phyloP scores from a whole-genome alignment of 1,140 invertebrate genomes.

The Bombus confusus region DNA sequence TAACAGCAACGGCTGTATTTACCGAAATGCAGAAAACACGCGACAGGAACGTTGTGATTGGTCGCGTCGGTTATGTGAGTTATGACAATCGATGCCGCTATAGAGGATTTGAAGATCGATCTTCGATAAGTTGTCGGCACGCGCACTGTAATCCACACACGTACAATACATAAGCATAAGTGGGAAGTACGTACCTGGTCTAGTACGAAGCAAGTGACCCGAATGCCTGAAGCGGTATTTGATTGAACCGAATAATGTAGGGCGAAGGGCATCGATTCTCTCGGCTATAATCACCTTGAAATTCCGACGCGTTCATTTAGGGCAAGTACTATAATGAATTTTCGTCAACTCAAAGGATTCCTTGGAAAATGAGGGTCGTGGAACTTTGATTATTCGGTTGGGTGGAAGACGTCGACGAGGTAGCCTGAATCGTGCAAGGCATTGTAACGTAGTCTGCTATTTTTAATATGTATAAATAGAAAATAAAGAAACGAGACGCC shows the following conservation, averaged over 20 bases:
- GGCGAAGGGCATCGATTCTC: conserved; percentile 75
- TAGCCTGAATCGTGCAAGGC: background rate
- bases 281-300: conserved; percentile 64
- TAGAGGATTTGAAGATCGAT: conserved; percentile 45
- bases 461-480: background rate
- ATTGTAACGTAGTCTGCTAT: background rate
- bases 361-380: background rate
- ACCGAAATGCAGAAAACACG: background rate
- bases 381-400: too few relatives aligned
- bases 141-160: background rate
- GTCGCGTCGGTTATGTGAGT: background rate
- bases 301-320: conserved; percentile 44
- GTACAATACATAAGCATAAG: background rate
- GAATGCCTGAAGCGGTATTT: conserved; percentile 72
- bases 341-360: background rate
- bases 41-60: background rate
- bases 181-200: background rate
- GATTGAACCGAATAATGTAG: conserved; percentile 77
- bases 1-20: background rate
- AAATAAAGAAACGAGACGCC: background rate
- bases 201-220: conserved; percentile 56
- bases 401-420: background rate
- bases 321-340: background rate
- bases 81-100: conserved; percentile 20
- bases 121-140: conserved; percentile 19